Base-by-base conservation (phyloP, 2,113 vertebrate genomes). In the Dascyllus trimaculatus region DNA sequence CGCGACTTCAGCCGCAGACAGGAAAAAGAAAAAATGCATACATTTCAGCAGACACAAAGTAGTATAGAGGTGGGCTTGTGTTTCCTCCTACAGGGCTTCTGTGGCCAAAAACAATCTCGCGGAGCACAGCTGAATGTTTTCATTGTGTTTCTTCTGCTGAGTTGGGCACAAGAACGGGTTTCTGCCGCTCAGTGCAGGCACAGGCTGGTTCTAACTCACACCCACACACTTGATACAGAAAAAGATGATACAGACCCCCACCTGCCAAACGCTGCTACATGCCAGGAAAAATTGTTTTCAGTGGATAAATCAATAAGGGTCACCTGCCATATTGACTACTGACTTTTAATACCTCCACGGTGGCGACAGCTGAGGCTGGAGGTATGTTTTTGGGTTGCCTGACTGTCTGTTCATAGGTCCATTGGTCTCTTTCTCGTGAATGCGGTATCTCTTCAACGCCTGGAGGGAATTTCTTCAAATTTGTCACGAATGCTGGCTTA, bases 31-130 rank as follows among this genome's bases (percentile, higher is more conserved):
- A 75, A 92, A 84, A 91, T 90, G 88, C 85, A 92, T 92, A 92
- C 72, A 67, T 94, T 93, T 91, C 38, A 87, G 88, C 81, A 89
- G 90, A 91, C 86, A 89, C 80, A 88, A 90, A 85, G 85, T 87
- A 60, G 91, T 90, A 88, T 82, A 91, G 92, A 89, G 87, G 91
- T 88, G 85, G 88, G 90, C 86, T 94, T 90, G 88, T 85, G 91
- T 93, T 94, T 93, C 92, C 91, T 92, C 80, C 76, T 86, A 83
- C 88, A 87, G 85, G 83, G 75, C 67, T 88, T 75, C 72, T 70
- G 81, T 49, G 86, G 93, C 94, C 94, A 95, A 94, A 92, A 94
- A 89, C 92, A 95, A 95, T 94, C 85, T 94, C 10, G 46, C 90
- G 86, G 86, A 91, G 91, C 89, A 88, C 80, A 84, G 92, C 86